A percentile compares a stretch with the other conserved stretches of the same genome.
Conservation (phyloP, 2,888 invertebrate species). For the Tillus elongatus region DNA sequence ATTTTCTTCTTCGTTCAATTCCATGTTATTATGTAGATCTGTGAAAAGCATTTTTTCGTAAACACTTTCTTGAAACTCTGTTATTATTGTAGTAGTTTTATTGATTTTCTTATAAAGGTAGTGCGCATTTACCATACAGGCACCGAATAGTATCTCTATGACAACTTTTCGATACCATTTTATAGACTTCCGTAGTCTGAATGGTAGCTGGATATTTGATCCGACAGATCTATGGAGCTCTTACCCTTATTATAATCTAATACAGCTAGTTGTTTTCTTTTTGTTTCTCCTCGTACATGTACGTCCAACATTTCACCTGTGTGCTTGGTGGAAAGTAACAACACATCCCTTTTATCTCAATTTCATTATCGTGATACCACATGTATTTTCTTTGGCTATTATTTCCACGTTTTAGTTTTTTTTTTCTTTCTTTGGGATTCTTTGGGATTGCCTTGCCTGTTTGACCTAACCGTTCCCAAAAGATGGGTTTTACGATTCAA, state of each 20-base stretch:
- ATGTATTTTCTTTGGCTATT: conserved; percentile 10
- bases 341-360: conserved; percentile 29
- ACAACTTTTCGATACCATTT: conserved; percentile 15
- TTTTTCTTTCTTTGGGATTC: neutral
- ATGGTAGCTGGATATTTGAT: no score
- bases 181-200: no score
- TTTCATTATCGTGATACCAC: conserved; percentile 22
- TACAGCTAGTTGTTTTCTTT: conserved; percentile 15
- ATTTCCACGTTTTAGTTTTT: conserved; percentile 6
- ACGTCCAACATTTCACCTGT: no score
- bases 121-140: conserved; percentile 2
- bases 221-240: no score
- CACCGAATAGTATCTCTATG: conserved; percentile 11
- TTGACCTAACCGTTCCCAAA: conserved; percentile 1
- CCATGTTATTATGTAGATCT: neutral
- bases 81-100: neutral
- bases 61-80: neutral
- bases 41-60: neutral
- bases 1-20: neutral
- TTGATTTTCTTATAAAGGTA: neutral
- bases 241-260: conserved; percentile 25
- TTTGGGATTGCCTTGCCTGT: conserved; percentile 2
- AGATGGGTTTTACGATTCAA: conserved; percentile 2
- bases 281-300: no score
- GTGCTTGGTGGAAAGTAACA: no score